These are phyloP conservation scores for Sitobion miscanthi DNA, from an alignment of 1,140 invertebrate genomes.

Conservation along the genomic window DNA sequence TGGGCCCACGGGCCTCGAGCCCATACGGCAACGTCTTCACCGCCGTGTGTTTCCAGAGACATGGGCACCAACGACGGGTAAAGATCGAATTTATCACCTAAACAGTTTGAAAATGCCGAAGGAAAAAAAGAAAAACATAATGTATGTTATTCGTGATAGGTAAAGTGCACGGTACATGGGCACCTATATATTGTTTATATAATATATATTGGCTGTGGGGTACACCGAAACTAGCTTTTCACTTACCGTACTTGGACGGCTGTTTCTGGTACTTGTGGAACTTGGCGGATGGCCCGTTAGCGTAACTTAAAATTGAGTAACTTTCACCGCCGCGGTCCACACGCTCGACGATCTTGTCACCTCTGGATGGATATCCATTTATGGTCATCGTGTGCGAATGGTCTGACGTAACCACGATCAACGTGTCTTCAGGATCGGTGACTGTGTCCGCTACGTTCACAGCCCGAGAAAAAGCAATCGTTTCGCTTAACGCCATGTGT, in stretches of 20 bases:
- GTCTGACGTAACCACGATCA: slow-evolving; percentile 73
- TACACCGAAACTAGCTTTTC: background rate
- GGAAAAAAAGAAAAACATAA: background rate
- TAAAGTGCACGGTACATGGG: background rate
- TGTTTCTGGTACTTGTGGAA: background rate
- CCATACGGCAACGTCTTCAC: slow-evolving; percentile 74
- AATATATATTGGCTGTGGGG: background rate
- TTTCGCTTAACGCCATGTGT: slow-evolving; percentile 72
- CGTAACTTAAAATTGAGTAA: slow-evolving; percentile 77
- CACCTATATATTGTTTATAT: background rate
- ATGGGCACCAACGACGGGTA: slow-evolving; percentile 66
- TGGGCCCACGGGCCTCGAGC: slow-evolving; percentile 73
- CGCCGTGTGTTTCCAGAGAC: slow-evolving; percentile 71
- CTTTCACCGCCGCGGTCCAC: slow-evolving; percentile 66
- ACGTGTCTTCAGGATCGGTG: slow-evolving; percentile 65
- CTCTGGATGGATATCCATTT: slow-evolving; percentile 73
- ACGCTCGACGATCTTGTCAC: slow-evolving; percentile 70
- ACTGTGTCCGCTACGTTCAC: slow-evolving; percentile 62
- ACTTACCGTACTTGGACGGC: slow-evolving; percentile 21
- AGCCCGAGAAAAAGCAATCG: slow-evolving; percentile 72
- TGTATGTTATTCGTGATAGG: background rate
- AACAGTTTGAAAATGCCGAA: background rate
- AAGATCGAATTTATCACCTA: slow-evolving; percentile 62
- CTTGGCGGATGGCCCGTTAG: slow-evolving; percentile 71
- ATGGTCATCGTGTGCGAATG: slow-evolving; percentile 72